Percentiles rank a stretch among this genome's conserved stretches.
phyloP scores from a whole-genome alignment of 2,113 vertebrate genomes.

The Gopherus evgoodei region DNA sequence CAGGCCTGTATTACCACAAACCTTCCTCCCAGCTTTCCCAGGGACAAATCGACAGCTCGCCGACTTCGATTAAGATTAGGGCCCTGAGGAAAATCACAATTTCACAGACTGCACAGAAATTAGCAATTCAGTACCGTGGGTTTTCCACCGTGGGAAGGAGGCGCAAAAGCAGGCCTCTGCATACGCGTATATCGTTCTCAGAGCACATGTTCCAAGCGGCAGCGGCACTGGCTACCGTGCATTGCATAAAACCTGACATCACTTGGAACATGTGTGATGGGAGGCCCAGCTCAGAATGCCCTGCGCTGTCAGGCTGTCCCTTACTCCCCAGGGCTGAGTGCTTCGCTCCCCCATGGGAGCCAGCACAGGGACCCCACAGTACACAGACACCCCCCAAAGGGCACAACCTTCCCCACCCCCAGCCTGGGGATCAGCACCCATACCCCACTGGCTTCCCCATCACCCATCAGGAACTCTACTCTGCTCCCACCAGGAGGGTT shows the following conservation, averaged over 20 bases:
- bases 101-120: background rate
- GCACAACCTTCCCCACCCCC: background rate
- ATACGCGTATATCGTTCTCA: rapidly evolving
- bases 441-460: too few species aligned
- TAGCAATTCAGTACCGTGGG: background rate
- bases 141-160: background rate
- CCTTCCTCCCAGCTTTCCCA: background rate
- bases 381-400: background rate
- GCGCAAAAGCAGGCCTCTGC: background rate
- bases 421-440: background rate
- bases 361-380: background rate
- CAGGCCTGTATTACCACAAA: background rate
- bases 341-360: background rate
- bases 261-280: too few species aligned
- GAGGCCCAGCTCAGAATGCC: background rate
- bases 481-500: too few species aligned
- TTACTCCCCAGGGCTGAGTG: background rate
- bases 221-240: background rate
- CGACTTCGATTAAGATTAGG: background rate
- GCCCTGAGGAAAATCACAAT: background rate
- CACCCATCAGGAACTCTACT: background rate
- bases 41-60: background rate
- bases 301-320: background rate
- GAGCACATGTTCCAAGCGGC: too few species aligned
- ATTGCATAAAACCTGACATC: background rate